These are phyloP conservation scores for Mionectes macconnelli DNA, from an alignment of 2,113 vertebrate genomes.

Conservation along the genomic window DNA sequence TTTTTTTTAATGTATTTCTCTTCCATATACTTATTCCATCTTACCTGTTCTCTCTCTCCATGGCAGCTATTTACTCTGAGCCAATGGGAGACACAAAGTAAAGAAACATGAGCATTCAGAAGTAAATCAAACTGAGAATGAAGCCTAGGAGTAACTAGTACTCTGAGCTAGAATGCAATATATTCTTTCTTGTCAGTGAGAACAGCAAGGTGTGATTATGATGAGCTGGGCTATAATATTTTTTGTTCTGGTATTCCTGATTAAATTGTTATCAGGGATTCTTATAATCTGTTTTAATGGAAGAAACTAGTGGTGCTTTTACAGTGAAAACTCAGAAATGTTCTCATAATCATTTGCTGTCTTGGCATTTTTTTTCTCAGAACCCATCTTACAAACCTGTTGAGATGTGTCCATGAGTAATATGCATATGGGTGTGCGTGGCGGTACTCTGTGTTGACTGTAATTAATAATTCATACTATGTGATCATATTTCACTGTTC, in stretches of 20 bases:
- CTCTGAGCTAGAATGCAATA: neutral
- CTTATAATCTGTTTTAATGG: conserved; percentile 18
- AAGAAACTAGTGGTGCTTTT: conserved; percentile 44
- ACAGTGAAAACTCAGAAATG: conserved; percentile 45
- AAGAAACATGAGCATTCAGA: neutral
- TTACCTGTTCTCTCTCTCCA: neutral
- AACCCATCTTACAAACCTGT: conserved; percentile 52
- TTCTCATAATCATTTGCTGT: conserved; percentile 37
- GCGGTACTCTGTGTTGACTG: neutral
- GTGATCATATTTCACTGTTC: neutral
- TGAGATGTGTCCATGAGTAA: conserved; percentile 60
- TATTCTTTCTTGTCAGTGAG: neutral
- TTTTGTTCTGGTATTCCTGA: neutral
- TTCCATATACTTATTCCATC: neutral
- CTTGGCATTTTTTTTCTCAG: conserved; percentile 54
- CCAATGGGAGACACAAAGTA: neutral
- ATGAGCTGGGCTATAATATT: neutral
- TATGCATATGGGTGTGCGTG: neutral
- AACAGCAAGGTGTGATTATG: neutral
- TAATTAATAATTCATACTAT: neutral
- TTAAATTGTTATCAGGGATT: neutral
- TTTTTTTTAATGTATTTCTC: neutral
- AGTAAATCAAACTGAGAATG: neutral
- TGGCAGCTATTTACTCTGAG: neutral
- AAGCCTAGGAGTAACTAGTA: neutral